Base-by-base conservation (phyloP, 2,888 invertebrate genomes). In the Augiades crinisus region DNA sequence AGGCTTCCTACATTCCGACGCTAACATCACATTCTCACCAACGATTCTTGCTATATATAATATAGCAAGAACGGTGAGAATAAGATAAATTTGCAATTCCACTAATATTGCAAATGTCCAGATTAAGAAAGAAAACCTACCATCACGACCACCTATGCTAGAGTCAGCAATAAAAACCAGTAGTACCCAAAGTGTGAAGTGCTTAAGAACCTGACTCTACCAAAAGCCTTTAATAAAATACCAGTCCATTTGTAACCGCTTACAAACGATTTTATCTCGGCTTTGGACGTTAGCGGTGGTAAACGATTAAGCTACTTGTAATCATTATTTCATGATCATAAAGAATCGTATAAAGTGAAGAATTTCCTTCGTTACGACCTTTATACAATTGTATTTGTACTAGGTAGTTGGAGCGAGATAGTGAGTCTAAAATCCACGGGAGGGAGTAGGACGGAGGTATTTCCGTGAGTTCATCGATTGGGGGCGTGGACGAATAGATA, bases 401-500 rank as follows among this genome's bases (percentile, higher is more conserved):
- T 51, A 51, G 43, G 36, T 46, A 17, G 27, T 36, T 19, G 36
- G 57, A 72, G 51, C 53, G 69, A 67, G 67, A 69, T 46, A 56
- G 44, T 36, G 24, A 43, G 38, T 16, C 19, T 7, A 12, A 6
- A 5, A 45, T 31, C 2, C 27, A 36, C 53, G 52, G 16, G 75
- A 56, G 58, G 34, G 65, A 83, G 53, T 56, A 72, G 57, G 78
- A 78, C 50, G 36, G 64, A 2, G 59, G 58, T 71, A 67, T 50
- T 43, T 67, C 58, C 55, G 60, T 64, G 53, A 56, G 53, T 63
- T 56, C 60, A 63, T 57, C 58, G 64, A 63, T 56, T 54, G 67
- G 66, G 80, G 87, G 87, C 87, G 87, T 81, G 81, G 65, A 77
- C 72, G 65, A 75, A 83, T 87, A 87, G 87, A 87, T 72, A 85